Conservation (phyloP, 2,113 vertebrate species). For the Tragulus kanchil region DNA sequence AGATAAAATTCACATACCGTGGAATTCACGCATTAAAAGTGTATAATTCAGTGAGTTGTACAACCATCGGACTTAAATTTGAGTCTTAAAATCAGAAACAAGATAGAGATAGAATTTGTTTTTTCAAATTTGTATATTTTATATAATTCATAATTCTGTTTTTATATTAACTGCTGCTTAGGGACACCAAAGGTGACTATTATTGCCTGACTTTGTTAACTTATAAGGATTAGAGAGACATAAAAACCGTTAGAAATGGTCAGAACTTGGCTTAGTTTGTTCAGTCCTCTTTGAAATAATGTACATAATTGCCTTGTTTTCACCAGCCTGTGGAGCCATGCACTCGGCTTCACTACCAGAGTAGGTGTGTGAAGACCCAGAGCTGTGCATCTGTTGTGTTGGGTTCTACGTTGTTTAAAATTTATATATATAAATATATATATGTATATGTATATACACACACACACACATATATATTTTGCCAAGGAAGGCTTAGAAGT, state of each 20-base stretch:
- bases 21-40: not conserved
- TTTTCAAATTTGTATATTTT: not conserved
- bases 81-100: conserved; percentile 56
- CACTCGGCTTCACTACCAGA: too few species aligned
- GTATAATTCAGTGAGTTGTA: not conserved
- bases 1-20: conserved; percentile 7
- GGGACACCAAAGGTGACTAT: conserved; percentile 30
- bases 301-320: not conserved
- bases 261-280: not conserved
- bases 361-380: too few species aligned
- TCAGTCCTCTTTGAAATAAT: conserved; percentile 19
- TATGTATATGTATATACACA: too few species aligned
- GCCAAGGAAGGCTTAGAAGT: not conserved
- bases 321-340: too few species aligned
- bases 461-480: too few species aligned
- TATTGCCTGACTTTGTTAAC: not conserved
- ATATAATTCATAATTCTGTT: conserved; percentile 7
- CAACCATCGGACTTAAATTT: not conserved
- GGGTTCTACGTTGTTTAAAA: too few species aligned
- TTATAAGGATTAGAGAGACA: not conserved
- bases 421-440: too few species aligned
- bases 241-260: not conserved
- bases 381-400: too few species aligned
- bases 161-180: conserved; percentile 33
- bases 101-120: conserved; percentile 20